Evolutionary conservation across 2,888 invertebrate species (phyloP).

Genomic region (Carpatolechia fugitivella): DNA sequence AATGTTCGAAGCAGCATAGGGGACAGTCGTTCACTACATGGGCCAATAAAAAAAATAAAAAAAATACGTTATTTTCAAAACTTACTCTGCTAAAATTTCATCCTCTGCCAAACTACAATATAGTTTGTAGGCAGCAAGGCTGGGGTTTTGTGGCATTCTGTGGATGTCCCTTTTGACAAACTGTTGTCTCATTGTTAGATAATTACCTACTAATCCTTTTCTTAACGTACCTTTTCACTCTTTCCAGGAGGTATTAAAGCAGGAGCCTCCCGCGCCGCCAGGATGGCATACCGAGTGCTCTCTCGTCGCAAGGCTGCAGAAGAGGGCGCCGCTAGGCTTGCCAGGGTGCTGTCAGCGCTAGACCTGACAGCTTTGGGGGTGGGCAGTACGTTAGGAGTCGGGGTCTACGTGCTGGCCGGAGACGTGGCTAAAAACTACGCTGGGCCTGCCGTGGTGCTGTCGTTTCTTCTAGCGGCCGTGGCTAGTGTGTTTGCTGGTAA

Average conservation of each 20-base stretch:
- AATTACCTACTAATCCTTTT: background rate
- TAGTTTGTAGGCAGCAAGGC: too few species aligned
- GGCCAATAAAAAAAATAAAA: too few species aligned
- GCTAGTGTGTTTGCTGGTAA: conserved; percentile 95
- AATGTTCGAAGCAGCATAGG: too few species aligned
- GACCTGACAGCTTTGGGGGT: conserved; percentile 93
- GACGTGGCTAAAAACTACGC: conserved; percentile 91
- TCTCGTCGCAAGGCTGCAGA: conserved; percentile 70
- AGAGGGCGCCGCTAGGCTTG: conserved; percentile 74
- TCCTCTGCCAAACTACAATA: too few species aligned
- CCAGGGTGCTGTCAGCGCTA: conserved; percentile 87
- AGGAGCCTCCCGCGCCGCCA: conserved; percentile 50
- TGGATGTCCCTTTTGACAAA: too few species aligned
- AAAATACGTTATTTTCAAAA: too few species aligned
- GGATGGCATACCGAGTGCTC: conserved; percentile 57
- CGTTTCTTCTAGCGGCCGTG: conserved; percentile 94
- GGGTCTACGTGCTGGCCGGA: conserved; percentile 96
- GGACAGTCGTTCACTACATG: too few species aligned
- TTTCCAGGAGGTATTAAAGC: conserved; percentile 62
- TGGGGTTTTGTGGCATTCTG: too few species aligned
- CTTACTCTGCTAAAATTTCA: too few species aligned
- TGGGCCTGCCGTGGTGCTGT: conserved; percentile 94
- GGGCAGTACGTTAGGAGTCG: conserved; percentile 93
- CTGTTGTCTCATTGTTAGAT: too few species aligned
- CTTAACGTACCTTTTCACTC: background rate